Evolutionary conservation across 2,797 vertebrate species (phyloP), one percentile per base, ranked within the genome.

Genomic region (Cynopterus sphinx): DNA sequence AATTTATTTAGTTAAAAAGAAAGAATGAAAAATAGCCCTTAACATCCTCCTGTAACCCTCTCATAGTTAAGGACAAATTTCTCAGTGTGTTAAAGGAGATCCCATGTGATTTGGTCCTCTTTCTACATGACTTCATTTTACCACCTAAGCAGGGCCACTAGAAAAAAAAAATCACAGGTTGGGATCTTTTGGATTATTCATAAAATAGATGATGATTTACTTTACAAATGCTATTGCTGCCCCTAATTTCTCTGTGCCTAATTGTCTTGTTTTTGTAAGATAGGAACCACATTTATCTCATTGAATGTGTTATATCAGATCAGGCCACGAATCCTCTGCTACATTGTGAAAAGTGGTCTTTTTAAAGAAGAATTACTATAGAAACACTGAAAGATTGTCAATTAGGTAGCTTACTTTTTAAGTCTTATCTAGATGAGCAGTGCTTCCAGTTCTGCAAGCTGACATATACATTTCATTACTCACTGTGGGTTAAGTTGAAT

Each of bases 391-490:
- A 57, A 28, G 33, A 28, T 75, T 95, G 43, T 83, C 36, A n/a
- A 0, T 17, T 43, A 41, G 6, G 59, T 51, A 79, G 31, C 31
- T 73, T 81, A 57, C 53, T 31, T 93, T 85, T 31, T 12, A 87
- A 93, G 70, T 6, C 49, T 87, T 86, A 90, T 61, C 94, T 83
- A 26, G 65, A 68, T 39, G 21, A 87, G 26, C 28, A 43, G 26
- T 22, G 21, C 88, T 94, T 94, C 85, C 82, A 92, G 73, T 51
- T 95, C 74, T 70, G 16, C 41, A 5, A 21, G 51, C 26, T 71
- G 68, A 83, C 31, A 33, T 24, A 79, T 70, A 33, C 43, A 61
- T 86, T 94, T 82, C 90, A 71, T 91, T 63, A 67, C 75, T 91
- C 88, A 91, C 79, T 71, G 61, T 74, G 73, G n/a, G 9, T 63